phyloP scores from a whole-genome alignment of 1,140 invertebrate genomes.

The Gryllus bimaculatus region DNA sequence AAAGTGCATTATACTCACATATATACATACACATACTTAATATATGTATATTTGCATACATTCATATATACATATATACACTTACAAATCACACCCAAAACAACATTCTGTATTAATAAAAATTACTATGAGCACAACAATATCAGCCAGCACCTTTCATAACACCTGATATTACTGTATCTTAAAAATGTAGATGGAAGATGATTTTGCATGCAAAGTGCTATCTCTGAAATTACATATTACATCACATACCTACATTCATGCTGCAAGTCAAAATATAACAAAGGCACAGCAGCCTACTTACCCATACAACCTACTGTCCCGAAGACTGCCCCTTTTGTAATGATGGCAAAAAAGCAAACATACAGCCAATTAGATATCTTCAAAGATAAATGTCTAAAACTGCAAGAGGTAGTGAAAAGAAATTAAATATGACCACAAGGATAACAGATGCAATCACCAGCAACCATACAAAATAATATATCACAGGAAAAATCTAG shows the following conservation, averaged over 20 bases:
- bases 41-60: neutral
- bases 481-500: no score
- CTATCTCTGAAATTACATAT: neutral
- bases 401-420: no score
- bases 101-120: neutral
- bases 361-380: no score
- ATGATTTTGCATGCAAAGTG: neutral
- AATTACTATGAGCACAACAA: constrained; percentile 10
- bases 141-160: neutral
- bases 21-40: neutral
- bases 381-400: no score
- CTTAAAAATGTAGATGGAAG: neutral
- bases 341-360: neutral
- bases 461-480: no score
- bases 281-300: constrained; percentile 30
- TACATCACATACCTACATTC: neutral
- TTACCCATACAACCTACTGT: constrained; percentile 67
- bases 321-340: constrained; percentile 54
- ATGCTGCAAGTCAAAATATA: neutral
- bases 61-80: neutral
- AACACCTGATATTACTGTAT: neutral
- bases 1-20: neutral
- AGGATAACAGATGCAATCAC: no score
- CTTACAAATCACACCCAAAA: neutral
- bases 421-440: no score